Base-by-base conservation (phyloP, 2,888 invertebrate species). In the Lottia gigantea region DNA sequence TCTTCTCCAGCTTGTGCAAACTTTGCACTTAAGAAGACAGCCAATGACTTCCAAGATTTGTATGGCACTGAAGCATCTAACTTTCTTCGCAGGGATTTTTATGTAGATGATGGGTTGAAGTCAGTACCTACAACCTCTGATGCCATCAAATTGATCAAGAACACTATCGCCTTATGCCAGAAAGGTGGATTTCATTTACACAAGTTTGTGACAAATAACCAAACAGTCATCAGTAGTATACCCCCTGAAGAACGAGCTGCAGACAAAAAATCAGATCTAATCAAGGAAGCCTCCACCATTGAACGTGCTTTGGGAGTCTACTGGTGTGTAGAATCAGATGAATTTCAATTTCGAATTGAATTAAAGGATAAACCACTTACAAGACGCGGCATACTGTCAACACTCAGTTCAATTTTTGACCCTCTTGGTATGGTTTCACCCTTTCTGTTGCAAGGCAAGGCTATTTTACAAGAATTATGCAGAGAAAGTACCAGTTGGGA, bases 51-150 rank as follows among this genome's bases (percentile, higher is more conserved):
- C 46, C 62, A 68, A 55, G 19, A n/a, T 15, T 45, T 70, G 15
- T 70, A 66, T 66, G 71, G 75, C 11, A 49, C 62, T 6, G 72
- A 73, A 23, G 70, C 65, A 26, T 67, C 71, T 19, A 63, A 74
- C 11, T 76, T 78, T 46, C n/a, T 78, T 4, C 26, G 66, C 26
- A 45, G 62, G 2, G 65, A 78, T 55, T 78, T 79, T 47, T 78
- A 77, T 66, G 78, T 79, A 0, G 79, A 79, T 64, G 77, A 78
- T 64, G 78, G 78, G 1, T 31, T 79, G 8, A 66, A 49, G n/a
- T 72, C 70, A 6, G 68, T 75, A 2, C 62, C 70, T 12, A 62
- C 74, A 16, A 63, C 31, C 2, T 6, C 2, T 4, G 31, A 31
- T 31, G 31, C 31, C 31, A 31, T 4, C 6, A 2, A 31, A 6